Percentiles rank a stretch among this genome's conserved stretches.
phyloP scores from a whole-genome alignment of 2,797 vertebrate genomes.

The Capromys pilorides region DNA sequence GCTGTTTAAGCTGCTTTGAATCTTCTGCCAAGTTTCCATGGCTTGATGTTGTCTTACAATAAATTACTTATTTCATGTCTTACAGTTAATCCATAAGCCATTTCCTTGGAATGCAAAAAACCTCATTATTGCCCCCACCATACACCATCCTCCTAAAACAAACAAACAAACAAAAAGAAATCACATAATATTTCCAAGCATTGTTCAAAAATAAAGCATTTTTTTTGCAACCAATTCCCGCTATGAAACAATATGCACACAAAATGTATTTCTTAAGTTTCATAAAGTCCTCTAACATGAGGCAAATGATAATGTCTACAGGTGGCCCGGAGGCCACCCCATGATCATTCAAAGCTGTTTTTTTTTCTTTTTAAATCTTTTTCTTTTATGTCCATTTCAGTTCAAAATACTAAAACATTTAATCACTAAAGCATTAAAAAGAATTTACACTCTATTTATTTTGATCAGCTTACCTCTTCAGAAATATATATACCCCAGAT shows the following conservation, averaged over 20 bases:
- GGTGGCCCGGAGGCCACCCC: conserved; percentile 87
- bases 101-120: conserved; percentile 93
- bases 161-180: conserved; percentile 81
- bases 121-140: conserved; percentile 93
- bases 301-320: conserved; percentile 87
- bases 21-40: conserved; percentile 97
- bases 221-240: conserved; percentile 92
- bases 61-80: conserved; percentile 91
- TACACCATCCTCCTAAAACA: conserved; percentile 91
- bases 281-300: conserved; percentile 89
- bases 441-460: conserved; percentile 90
- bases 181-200: conserved; percentile 93
- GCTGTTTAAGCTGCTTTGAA: conserved; percentile 91
- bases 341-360: conserved; percentile 85
- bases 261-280: conserved; percentile 89
- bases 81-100: conserved; percentile 93
- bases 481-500: conserved; percentile 97
- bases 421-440: conserved; percentile 94
- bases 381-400: conserved; percentile 88
- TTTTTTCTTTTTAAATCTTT: conserved; percentile 47
- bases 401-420: conserved; percentile 93
- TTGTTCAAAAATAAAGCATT: conserved; percentile 96
- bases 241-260: conserved; percentile 95
- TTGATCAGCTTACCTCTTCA: conserved; percentile 95
- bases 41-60: conserved; percentile 97